These are phyloP conservation scores for Phenganax subtilis DNA, from an alignment of 92 coral and sea anemone species.

Conservation along the genomic window DNA sequence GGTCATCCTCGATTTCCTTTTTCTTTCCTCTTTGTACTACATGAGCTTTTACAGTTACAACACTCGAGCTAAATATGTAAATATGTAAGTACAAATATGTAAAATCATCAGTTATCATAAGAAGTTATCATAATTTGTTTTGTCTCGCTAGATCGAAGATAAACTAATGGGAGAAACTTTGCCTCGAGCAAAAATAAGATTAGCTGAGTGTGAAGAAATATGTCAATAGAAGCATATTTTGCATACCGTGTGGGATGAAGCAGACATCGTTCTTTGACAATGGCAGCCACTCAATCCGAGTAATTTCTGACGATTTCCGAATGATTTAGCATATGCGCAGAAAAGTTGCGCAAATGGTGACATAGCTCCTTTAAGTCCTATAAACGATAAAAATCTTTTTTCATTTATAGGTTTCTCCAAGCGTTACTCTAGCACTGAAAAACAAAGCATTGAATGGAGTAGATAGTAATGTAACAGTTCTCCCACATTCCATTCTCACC, in stretches of 20 bases:
- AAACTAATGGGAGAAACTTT: no score
- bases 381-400: neutral
- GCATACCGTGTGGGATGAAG: neutral
- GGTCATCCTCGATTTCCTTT: constrained; percentile 31
- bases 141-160: no score
- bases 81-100: neutral
- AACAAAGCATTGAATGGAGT: no score
- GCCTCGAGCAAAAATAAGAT: no score
- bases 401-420: no score
- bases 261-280: neutral
- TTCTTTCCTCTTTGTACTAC: constrained; percentile 15
- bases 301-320: neutral
- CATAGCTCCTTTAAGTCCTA: neutral
- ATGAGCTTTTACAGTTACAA: constrained; percentile 32
- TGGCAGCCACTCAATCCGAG: neutral
- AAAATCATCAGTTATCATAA: neutral
- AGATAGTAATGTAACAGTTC: no score
- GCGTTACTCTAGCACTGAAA: no score
- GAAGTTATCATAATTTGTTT: no score
- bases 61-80: neutral
- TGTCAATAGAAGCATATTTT: neutral
- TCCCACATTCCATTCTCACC: no score
- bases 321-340: neutral
- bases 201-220: neutral
- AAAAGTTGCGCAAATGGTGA: constrained; percentile 6